Percentiles rank a stretch among this genome's conserved stretches.
phyloP scores from a whole-genome alignment of 2,888 invertebrate species.

The Pseudeuparius sepicola region DNA sequence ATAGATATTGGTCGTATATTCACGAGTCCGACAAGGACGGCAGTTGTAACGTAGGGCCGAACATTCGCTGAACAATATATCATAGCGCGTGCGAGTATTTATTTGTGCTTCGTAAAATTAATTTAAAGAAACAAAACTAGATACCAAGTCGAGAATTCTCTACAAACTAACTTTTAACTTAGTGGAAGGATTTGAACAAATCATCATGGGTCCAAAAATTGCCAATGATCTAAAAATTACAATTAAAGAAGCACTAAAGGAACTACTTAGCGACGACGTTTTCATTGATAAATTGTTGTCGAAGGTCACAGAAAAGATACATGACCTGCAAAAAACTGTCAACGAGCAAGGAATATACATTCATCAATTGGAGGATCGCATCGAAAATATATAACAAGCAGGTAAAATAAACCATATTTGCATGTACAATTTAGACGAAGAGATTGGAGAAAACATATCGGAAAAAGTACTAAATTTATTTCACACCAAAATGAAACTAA shows the following conservation, averaged over 20 bases:
- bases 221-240: slow-evolving; percentile 35
- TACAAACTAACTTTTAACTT: too few relatives aligned
- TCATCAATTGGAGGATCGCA: neutral
- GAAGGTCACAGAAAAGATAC: slow-evolving; percentile 4
- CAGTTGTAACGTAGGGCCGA: too few relatives aligned
- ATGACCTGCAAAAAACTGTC: slow-evolving; percentile 3
- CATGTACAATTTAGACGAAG: slow-evolving; percentile 6
- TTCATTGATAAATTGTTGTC: slow-evolving; percentile 5
- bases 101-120: too few relatives aligned
- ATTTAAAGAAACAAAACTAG: too few relatives aligned
- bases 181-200: too few relatives aligned
- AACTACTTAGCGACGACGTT: neutral
- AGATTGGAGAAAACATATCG: neutral
- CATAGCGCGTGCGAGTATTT: too few relatives aligned
- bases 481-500: slow-evolving; percentile 1
- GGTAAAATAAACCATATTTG: slow-evolving; percentile 2
- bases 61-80: too few relatives aligned
- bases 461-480: neutral
- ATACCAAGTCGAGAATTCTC: too few relatives aligned
- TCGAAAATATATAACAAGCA: slow-evolving; percentile 4
- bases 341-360: neutral
- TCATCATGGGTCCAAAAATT: slow-evolving; percentile 1
- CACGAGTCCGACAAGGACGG: too few relatives aligned
- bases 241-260: too few relatives aligned
- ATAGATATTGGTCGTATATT: too few relatives aligned